Evolutionary conservation across 2,113 vertebrate genomes (phyloP).

Genomic region (Lepisosteus osseus): DNA sequence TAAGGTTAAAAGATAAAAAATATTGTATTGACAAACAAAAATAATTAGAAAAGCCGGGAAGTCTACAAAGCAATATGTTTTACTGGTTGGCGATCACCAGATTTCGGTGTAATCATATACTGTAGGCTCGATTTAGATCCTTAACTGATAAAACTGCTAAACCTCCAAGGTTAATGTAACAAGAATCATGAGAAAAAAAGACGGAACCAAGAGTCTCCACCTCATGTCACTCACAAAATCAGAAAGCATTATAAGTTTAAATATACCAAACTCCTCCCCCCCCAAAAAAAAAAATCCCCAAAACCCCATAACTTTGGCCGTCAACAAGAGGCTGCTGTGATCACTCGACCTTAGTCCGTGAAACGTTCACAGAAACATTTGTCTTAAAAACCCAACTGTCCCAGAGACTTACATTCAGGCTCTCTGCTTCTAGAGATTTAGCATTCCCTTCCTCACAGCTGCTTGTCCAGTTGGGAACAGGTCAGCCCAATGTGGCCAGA

Average conservation of each 20-base stretch:
- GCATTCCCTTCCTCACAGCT: slow-evolving; percentile 64
- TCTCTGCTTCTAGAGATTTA: slow-evolving; percentile 54
- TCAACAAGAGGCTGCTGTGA: slow-evolving; percentile 64
- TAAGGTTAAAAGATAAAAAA: too few species aligned
- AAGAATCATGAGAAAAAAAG: too few species aligned
- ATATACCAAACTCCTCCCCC: slow-evolving; percentile 36
- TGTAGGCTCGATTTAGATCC: too few species aligned
- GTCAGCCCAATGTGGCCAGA: slow-evolving; percentile 50
- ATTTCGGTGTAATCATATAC: too few species aligned
- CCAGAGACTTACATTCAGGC: slow-evolving; percentile 44
- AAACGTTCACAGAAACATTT: slow-evolving; percentile 48
- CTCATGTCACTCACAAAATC: slow-evolving; percentile 16
- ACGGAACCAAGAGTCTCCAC: too few species aligned
- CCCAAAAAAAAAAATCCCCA: slow-evolving; percentile 29
- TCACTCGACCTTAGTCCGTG: slow-evolving; percentile 34
- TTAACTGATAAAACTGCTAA: too few species aligned
- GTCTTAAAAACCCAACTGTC: slow-evolving; percentile 60
- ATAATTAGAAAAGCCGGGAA: too few species aligned
- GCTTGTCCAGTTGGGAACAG: slow-evolving; percentile 57
- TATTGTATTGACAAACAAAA: too few species aligned
- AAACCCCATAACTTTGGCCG: slow-evolving; percentile 70
- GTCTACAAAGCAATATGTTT: too few species aligned
- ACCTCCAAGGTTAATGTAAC: too few species aligned
- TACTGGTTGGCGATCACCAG: too few species aligned
- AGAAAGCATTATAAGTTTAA: slow-evolving; percentile 48